Evolutionary conservation across 2,797 vertebrate genomes (phyloP).

Genomic region (Chromobotia macracanthus): DNA sequence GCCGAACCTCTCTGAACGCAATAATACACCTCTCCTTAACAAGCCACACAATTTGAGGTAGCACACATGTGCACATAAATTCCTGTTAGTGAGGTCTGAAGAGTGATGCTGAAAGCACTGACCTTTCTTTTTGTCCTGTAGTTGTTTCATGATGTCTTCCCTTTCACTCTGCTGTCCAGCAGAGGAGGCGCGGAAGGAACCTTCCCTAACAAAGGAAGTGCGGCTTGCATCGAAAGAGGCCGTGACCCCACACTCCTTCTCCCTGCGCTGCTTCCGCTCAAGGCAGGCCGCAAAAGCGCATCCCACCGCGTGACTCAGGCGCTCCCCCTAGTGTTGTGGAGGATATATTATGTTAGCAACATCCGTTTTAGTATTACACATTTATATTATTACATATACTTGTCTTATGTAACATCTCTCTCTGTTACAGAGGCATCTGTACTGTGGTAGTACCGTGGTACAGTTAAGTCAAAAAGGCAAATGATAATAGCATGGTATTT

Average conservation of each 20-base stretch:
- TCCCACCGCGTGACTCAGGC: conserved; percentile 90
- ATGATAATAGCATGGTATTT: too few species aligned
- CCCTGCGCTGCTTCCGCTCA: conserved; percentile 88
- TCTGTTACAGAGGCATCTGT: too few species aligned
- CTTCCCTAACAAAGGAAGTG: conserved; percentile 89
- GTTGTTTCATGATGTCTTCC: conserved; percentile 77
- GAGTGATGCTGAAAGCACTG: neutral
- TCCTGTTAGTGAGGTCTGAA: too few species aligned
- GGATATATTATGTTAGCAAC: neutral
- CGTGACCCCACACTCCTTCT: conserved; percentile 92
- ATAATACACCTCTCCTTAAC: too few species aligned
- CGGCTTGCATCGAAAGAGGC: conserved; percentile 90
- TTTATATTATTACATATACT: neutral
- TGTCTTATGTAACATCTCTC: neutral
- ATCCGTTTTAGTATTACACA: neutral
- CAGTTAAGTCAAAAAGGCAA: too few species aligned
- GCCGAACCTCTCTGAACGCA: too few species aligned
- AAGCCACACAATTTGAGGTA: too few species aligned
- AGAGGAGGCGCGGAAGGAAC: conserved; percentile 85
- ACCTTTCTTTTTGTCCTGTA: conserved; percentile 90
- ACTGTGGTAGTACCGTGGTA: too few species aligned
- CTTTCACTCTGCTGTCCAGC: conserved; percentile 76
- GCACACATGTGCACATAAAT: too few species aligned
- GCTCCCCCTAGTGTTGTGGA: conserved; percentile 78
- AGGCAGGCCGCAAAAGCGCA: conserved; percentile 92